phyloP scores from a whole-genome alignment of 2,113 vertebrate species.

The Danio rerio region DNA sequence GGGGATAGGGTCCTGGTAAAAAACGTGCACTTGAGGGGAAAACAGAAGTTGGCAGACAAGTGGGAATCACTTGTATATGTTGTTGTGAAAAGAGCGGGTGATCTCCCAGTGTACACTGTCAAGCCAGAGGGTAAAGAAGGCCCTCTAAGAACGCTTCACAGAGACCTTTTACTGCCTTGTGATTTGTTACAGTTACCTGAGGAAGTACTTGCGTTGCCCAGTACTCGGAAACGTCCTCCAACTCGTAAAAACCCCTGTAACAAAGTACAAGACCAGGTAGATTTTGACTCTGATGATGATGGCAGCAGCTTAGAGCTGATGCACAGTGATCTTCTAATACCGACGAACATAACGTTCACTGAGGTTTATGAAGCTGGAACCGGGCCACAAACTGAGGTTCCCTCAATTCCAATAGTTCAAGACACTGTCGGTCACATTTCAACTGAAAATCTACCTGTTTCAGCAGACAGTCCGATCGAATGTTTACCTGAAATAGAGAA shows the following conservation, averaged over 20 bases:
- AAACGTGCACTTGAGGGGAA: background rate
- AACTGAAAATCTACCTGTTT: background rate
- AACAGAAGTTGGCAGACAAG: conserved; percentile 9
- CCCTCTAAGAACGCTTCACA: conserved; percentile 1
- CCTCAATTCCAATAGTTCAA: background rate
- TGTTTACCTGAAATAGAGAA: background rate
- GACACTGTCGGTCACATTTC: background rate
- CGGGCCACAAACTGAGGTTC: background rate
- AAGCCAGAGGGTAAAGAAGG: conserved; percentile 22
- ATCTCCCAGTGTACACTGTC: conserved; percentile 28
- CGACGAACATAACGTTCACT: background rate
- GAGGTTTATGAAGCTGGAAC: background rate
- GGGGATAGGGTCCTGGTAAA: conserved; percentile 17
- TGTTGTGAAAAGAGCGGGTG: background rate
- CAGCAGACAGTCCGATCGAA: background rate
- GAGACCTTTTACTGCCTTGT: conserved; percentile 34
- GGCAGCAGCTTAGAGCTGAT: background rate
- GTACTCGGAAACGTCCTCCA: background rate
- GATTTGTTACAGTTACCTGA: background rate
- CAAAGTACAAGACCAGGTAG: background rate
- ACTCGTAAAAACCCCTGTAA: background rate
- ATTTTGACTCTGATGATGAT: background rate
- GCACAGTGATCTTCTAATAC: background rate
- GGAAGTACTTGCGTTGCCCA: background rate
- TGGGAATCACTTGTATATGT: conserved; percentile 3